Percentiles rank a stretch among this genome's conserved stretches.
Evolutionary conservation across 92 coral and sea anemone species (phyloP).

Genomic region (Palythoa grandiflora): DNA sequence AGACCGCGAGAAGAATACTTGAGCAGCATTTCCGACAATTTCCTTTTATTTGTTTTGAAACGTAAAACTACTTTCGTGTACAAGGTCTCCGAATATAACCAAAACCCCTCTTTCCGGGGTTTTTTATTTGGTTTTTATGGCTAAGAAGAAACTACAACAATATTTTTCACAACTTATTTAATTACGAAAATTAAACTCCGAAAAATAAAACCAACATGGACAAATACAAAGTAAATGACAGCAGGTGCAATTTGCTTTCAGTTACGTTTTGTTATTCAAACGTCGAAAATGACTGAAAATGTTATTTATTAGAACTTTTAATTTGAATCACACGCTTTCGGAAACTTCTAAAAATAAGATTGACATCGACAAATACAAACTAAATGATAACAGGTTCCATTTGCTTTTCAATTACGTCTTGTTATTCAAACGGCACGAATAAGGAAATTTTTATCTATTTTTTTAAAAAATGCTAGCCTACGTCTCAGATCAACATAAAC

Average conservation of each 20-base stretch:
- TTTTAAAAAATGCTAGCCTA: neutral
- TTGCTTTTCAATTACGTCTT: neutral
- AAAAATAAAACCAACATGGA: neutral
- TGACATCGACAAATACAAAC: neutral
- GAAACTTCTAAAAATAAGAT: neutral
- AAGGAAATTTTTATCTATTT: too few relatives aligned
- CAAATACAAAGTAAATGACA: neutral
- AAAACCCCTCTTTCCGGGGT: too few relatives aligned
- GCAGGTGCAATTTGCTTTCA: neutral
- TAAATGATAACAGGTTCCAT: neutral
- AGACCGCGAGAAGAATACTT: too few relatives aligned
- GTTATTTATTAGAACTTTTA: too few relatives aligned
- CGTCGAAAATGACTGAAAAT: neutral
- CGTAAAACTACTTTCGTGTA: too few relatives aligned
- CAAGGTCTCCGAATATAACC: too few relatives aligned
- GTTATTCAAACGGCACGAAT: neutral
- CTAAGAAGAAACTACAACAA: too few relatives aligned
- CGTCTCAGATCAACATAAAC: neutral
- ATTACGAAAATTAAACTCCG: neutral
- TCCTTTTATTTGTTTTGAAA: too few relatives aligned
- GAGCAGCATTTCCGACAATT: too few relatives aligned
- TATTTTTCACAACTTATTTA: neutral
- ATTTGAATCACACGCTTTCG: neutral
- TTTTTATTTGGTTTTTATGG: too few relatives aligned
- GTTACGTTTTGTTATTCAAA: neutral